These are phyloP conservation scores for Idaea aversata DNA, from an alignment of 2,888 invertebrate species.

Conservation along the genomic window DNA sequence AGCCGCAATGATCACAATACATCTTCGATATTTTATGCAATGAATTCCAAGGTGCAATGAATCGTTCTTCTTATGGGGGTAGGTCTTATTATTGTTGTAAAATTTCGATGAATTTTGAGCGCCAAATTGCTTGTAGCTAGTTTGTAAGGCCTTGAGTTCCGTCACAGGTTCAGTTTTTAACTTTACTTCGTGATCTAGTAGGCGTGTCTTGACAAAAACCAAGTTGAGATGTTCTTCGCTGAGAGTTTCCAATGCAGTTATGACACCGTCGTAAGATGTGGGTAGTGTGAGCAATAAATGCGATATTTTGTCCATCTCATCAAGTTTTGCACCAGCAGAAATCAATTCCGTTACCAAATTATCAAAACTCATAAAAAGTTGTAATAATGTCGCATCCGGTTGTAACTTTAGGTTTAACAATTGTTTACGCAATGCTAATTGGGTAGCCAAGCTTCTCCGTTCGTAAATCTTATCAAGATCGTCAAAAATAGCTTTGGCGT, in stretches of 20 bases:
- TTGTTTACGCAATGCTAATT: slow-evolving; percentile 16
- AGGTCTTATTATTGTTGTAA: neutral
- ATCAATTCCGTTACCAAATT: slow-evolving; percentile 11
- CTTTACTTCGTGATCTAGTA: slow-evolving; percentile 12
- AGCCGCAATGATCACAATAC: slow-evolving; percentile 8
- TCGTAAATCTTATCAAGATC: slow-evolving; percentile 14
- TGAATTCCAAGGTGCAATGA: too few species aligned
- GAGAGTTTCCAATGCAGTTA: slow-evolving; percentile 18
- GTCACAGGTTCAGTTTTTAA: slow-evolving; percentile 8
- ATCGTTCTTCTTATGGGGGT: too few species aligned
- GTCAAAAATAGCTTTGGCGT: slow-evolving; percentile 10
- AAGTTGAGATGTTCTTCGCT: slow-evolving; percentile 11
- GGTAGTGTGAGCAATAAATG: slow-evolving; percentile 17
- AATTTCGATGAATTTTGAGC: neutral
- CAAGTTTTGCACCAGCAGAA: slow-evolving; percentile 12
- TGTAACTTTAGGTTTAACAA: slow-evolving; percentile 11
- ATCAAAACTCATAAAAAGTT: slow-evolving; percentile 7
- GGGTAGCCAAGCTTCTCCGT: slow-evolving; percentile 15
- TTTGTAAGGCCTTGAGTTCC: slow-evolving; percentile 5
- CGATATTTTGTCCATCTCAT: slow-evolving; percentile 13
- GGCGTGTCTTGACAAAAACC: slow-evolving; percentile 15
- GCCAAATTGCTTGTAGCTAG: neutral
- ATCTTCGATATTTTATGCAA: neutral
- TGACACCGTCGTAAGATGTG: slow-evolving; percentile 16
- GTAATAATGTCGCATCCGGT: slow-evolving; percentile 1